Evolutionary conservation across 2,797 vertebrate species (phyloP).

Genomic region (Neopelma chrysocephalum): DNA sequence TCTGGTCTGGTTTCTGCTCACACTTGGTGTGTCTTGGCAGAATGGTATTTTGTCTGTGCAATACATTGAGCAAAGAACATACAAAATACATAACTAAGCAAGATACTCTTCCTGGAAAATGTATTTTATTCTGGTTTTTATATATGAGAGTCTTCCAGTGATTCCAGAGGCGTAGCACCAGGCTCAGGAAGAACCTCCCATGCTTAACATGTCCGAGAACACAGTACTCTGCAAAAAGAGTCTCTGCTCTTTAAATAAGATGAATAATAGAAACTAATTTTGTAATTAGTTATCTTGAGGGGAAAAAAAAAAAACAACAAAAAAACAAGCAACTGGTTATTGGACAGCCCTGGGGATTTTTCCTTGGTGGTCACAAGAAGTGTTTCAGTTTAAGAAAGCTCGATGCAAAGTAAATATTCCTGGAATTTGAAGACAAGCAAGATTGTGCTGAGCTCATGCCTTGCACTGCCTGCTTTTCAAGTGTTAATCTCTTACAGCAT

Average conservation of each 20-base stretch:
- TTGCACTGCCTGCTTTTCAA: neutral
- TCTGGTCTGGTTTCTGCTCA: neutral
- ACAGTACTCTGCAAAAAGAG: neutral
- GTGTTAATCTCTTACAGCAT: neutral
- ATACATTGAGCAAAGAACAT: neutral
- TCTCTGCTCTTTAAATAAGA: neutral
- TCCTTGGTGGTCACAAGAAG: neutral
- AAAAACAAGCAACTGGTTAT: neutral
- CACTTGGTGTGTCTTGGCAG: neutral
- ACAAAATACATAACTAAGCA: neutral
- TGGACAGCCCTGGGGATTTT: neutral
- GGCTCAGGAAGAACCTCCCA: neutral
- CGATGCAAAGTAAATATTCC: neutral
- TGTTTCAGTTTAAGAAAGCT: neutral
- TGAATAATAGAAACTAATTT: neutral
- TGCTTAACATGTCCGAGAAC: neutral
- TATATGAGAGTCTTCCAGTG: neutral
- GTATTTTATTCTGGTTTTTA: neutral
- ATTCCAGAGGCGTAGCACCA: neutral
- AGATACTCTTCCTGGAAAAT: neutral
- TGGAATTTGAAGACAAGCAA: neutral
- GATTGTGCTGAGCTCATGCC: neutral
- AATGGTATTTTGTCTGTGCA: neutral
- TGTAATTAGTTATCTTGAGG: neutral
- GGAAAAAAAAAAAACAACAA: no score